phyloP scores from a whole-genome alignment of 2,888 invertebrate species.

The Machimus rusticus region DNA sequence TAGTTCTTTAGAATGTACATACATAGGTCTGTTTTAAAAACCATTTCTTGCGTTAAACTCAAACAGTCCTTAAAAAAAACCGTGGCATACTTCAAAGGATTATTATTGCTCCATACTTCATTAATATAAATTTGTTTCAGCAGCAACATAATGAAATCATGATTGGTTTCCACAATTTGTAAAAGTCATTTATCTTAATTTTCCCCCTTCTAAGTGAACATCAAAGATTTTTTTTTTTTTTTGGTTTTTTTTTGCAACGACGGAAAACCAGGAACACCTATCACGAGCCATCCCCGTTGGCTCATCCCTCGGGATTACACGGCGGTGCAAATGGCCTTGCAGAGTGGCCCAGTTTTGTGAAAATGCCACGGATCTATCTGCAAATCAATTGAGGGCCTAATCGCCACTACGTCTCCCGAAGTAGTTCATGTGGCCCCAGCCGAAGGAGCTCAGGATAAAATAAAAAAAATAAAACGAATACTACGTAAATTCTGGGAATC shows the following conservation, averaged over 20 bases:
- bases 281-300: neutral
- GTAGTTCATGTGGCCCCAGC: neutral
- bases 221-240: no score
- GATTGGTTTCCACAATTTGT: neutral
- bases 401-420: neutral
- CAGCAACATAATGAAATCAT: neutral
- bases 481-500: neutral
- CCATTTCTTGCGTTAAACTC: no score
- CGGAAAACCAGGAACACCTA: neutral
- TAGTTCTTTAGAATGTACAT: no score
- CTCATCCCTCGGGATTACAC: neutral
- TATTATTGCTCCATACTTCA: neutral
- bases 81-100: neutral
- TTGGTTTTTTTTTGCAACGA: no score
- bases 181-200: neutral
- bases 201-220: neutral
- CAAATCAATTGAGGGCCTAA: neutral
- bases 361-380: neutral
- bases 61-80: no score
- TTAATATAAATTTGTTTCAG: neutral
- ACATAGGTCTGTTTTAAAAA: no score
- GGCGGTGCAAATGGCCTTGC: neutral
- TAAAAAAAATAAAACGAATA: no score
- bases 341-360: neutral
- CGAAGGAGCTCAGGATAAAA: neutral